Evolutionary conservation across 2,113 vertebrate species (phyloP).

Genomic region (Sardina pilchardus): DNA sequence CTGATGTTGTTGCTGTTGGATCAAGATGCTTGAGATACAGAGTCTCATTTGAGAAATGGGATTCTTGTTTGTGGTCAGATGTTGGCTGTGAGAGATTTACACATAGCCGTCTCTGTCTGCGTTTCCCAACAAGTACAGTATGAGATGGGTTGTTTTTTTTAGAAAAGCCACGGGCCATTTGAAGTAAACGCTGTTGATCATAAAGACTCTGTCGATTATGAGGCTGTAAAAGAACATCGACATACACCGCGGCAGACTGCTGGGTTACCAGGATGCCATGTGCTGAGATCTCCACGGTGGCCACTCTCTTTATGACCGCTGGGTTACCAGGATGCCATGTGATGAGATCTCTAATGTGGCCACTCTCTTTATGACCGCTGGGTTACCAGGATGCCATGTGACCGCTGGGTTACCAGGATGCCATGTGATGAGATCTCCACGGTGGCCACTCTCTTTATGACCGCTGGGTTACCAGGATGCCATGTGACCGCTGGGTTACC

Average conservation of each 20-base stretch:
- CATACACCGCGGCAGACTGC: constrained; percentile 1
- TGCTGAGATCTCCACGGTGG: no score
- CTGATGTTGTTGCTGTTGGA: background rate
- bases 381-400: no score
- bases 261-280: no score
- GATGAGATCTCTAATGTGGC: no score
- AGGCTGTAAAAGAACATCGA: background rate
- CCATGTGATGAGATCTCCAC: no score
- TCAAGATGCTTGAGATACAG: background rate
- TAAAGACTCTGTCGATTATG: background rate
- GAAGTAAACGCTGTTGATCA: background rate
- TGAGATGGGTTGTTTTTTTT: background rate
- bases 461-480: no score
- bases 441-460: no score
- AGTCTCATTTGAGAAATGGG: background rate
- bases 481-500: no score
- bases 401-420: no score
- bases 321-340: no score
- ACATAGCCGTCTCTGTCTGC: background rate
- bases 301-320: no score
- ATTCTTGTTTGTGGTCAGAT: background rate
- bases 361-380: no score
- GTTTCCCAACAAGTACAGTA: background rate
- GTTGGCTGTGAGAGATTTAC: background rate
- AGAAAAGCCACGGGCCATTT: background rate